phyloP scores from a whole-genome alignment of 2,888 invertebrate species.

The Tenthredo amoena region DNA sequence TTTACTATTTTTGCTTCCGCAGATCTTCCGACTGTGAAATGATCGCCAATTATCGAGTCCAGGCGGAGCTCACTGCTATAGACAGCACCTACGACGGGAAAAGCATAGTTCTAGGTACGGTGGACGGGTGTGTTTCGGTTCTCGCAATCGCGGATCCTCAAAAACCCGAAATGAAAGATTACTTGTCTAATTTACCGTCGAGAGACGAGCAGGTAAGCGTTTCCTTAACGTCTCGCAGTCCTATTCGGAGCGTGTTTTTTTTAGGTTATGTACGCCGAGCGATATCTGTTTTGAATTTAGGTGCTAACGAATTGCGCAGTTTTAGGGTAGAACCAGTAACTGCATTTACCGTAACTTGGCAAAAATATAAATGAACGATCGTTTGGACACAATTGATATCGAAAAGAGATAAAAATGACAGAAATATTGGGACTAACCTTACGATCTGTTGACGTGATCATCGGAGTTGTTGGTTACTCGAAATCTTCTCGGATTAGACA shows the following conservation, averaged over 20 bases:
- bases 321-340: background rate
- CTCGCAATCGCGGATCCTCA: conserved; percentile 88
- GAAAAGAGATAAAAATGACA: background rate
- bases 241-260: conserved; percentile 34
- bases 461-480: background rate
- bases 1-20: conserved; percentile 49
- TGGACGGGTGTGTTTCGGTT: conserved; percentile 96
- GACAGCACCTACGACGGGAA: conserved; percentile 92
- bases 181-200: conserved; percentile 84
- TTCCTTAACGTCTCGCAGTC: background rate
- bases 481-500: background rate
- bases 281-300: background rate
- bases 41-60: conserved; percentile 95
- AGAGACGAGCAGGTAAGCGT: conserved; percentile 83
- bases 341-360: background rate
- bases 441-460: background rate
- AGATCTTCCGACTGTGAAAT: conserved; percentile 93
- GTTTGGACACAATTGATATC: background rate
- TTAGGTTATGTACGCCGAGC: conserved; percentile 57
- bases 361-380: background rate
- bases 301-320: background rate
- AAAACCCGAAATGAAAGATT: conserved; percentile 83
- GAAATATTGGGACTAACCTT: conserved; percentile 13
- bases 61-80: conserved; percentile 93
- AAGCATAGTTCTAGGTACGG: conserved; percentile 92